Conservation (phyloP, 2,797 vertebrate genomes). For the Taeniopygia guttata region DNA sequence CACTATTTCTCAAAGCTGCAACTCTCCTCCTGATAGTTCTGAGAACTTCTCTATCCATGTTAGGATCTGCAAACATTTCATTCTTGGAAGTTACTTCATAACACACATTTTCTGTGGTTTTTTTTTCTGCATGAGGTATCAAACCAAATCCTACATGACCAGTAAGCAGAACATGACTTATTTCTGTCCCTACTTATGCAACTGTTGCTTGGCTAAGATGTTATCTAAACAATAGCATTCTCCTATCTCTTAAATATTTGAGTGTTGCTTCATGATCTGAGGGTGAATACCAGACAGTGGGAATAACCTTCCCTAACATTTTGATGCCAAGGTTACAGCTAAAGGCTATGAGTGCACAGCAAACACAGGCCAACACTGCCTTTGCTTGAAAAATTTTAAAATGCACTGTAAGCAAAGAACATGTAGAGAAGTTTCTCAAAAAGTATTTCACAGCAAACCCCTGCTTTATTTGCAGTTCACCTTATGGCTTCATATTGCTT, state of each 20-base stretch:
- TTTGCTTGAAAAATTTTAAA: background rate
- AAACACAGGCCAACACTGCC: background rate
- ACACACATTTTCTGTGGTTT: background rate
- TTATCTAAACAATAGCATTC: background rate
- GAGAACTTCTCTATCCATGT: background rate
- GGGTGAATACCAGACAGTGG: background rate
- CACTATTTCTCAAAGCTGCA: background rate
- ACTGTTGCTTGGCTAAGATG: background rate
- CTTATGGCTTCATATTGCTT: background rate
- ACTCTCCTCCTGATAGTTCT: background rate
- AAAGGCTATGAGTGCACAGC: background rate
- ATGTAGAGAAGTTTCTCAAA: background rate
- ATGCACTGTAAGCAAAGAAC: background rate
- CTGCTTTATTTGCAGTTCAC: background rate
- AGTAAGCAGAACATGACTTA: background rate
- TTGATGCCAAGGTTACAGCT: background rate
- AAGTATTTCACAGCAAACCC: background rate
- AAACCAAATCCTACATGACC: background rate
- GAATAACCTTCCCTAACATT: background rate
- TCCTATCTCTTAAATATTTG: background rate
- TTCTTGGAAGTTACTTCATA: background rate
- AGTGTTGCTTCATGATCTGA: background rate
- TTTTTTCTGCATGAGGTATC: background rate
- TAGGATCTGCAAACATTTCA: background rate
- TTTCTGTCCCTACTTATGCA: background rate